Conservation (phyloP, 2,797 vertebrate genomes). For the Tenualosa thibaudeaui region DNA sequence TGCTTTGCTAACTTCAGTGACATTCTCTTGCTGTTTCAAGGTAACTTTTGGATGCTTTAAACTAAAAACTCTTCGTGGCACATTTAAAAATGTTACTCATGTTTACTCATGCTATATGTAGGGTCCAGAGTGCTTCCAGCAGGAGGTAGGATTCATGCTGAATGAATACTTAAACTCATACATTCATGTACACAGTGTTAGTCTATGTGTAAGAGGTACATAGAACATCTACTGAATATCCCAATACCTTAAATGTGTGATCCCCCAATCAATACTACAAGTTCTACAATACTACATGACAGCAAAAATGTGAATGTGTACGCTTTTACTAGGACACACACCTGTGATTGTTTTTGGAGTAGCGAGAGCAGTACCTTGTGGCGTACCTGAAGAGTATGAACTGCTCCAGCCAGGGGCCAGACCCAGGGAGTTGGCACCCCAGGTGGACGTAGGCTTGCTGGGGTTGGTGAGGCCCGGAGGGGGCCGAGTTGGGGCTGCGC, state of each 20-base stretch:
- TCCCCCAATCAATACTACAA: too few species aligned
- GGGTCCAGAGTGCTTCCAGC: too few species aligned
- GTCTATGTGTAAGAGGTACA: background rate
- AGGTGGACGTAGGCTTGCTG: constrained; percentile 78
- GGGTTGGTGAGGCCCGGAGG: constrained; percentile 90
- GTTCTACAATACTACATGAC: too few species aligned
- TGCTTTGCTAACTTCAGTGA: too few species aligned
- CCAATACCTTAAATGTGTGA: background rate
- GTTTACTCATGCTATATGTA: background rate
- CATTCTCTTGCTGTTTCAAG: too few species aligned
- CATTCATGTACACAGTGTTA: too few species aligned
- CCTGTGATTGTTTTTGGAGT: background rate
- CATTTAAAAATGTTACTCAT: too few species aligned
- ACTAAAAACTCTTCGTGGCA: too few species aligned
- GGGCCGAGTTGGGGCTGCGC: constrained; percentile 85
- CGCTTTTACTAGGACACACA: background rate
- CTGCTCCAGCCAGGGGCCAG: constrained; percentile 85
- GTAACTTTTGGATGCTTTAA: too few species aligned
- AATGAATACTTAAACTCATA: background rate
- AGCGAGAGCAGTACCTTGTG: background rate
- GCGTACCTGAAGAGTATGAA: constrained; percentile 89
- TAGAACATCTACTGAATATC: background rate
- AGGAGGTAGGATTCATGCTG: too few species aligned
- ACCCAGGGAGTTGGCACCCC: constrained; percentile 89
- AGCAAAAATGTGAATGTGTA: background rate